Conservation (phyloP, 2,888 invertebrate species). For the Arenicola marina region DNA sequence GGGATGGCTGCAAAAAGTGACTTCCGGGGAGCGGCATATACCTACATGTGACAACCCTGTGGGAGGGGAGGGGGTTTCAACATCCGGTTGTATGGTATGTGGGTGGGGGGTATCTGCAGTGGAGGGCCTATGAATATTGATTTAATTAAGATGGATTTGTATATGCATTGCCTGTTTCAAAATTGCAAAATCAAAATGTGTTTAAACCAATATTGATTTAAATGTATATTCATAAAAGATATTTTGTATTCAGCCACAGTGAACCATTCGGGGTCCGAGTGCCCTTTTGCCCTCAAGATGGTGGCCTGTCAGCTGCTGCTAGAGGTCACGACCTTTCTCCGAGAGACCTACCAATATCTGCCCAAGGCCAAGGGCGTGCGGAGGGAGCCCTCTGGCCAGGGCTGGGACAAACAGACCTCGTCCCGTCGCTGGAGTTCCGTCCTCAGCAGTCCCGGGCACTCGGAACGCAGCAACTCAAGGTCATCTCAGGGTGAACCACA, state of each 20-base stretch:
- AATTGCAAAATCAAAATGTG: no score
- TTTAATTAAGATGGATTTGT: no score
- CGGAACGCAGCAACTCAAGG: conserved; percentile 49
- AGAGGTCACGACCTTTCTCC: conserved; percentile 94
- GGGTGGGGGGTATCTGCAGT: no score
- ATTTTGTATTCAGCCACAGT: conserved; percentile 56
- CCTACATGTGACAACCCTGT: no score
- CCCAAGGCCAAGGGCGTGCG: conserved; percentile 60
- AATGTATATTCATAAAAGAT: no score
- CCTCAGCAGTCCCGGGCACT: conserved; percentile 89
- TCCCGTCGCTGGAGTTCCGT: conserved; percentile 91
- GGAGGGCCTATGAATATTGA: no score
- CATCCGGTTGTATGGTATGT: no score
- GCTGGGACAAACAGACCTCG: conserved; percentile 46
- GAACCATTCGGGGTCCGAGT: conserved; percentile 62
- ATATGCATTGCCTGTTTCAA: no score
- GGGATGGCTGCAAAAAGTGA: no score
- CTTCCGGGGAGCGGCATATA: no score
- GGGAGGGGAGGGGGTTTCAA: no score
- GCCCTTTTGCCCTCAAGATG: conserved; percentile 76
- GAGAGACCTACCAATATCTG: conserved; percentile 87
- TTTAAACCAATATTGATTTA: no score
- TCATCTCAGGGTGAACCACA: conserved; percentile 32
- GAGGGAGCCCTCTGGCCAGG: conserved; percentile 38
- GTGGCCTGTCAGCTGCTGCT: conserved; percentile 92